Conservation (phyloP, 1,140 invertebrate species). For the Yoshiicerus persimilis region DNA sequence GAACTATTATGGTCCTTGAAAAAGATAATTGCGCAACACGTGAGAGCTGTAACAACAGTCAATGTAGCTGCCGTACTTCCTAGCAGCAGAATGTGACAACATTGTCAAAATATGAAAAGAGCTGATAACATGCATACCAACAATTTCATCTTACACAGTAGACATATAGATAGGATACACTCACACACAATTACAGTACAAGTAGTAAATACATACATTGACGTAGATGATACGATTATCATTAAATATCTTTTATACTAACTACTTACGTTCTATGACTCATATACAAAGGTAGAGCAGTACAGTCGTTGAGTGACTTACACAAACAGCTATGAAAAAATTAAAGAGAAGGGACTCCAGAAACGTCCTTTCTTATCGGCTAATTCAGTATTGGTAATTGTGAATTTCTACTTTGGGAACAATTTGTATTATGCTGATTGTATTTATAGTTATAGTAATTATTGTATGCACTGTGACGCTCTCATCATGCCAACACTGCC, state of each 20-base stretch:
- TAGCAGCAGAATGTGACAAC: background rate
- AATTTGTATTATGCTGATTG: background rate
- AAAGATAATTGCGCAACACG: background rate
- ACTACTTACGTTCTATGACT: background rate
- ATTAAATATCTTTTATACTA: constrained; percentile 6
- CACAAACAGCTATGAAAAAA: constrained; percentile 9
- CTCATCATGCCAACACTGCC: constrained; percentile 14
- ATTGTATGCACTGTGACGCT: constrained; percentile 29
- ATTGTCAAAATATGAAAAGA: background rate
- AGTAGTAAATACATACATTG: background rate
- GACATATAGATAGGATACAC: background rate
- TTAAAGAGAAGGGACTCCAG: background rate
- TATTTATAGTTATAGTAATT: background rate
- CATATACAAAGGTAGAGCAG: constrained; percentile 13
- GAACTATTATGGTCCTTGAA: background rate
- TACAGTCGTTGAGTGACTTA: background rate
- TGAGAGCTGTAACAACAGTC: background rate
- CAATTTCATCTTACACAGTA: background rate
- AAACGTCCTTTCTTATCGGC: background rate
- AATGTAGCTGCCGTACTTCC: background rate
- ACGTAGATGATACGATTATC: background rate
- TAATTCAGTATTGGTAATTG: background rate
- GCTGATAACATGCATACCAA: background rate
- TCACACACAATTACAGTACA: background rate
- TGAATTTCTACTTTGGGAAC: constrained; percentile 1